Percentiles rank a stretch among this genome's conserved stretches.
phyloP scores from a whole-genome alignment of 2,797 vertebrate genomes.

The Choloepus didactylus region DNA sequence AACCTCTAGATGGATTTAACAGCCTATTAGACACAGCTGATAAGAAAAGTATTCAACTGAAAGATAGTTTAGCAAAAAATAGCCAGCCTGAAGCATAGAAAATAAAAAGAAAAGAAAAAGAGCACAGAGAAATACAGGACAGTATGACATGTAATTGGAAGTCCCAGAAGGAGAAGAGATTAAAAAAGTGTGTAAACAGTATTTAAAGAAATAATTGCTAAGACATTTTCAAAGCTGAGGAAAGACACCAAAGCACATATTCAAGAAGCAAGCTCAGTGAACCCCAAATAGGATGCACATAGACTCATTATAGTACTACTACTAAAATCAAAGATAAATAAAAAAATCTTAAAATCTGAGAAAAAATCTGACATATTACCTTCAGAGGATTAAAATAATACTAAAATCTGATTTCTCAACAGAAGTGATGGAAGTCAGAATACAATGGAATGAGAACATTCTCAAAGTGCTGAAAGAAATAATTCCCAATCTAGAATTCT shows the following conservation, averaged over 20 bases:
- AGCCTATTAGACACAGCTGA: slow-evolving; percentile 3
- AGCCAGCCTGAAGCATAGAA: not conserved
- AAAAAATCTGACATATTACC: not conserved
- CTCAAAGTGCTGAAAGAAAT: not conserved
- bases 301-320: not conserved
- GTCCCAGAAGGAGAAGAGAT: not conserved
- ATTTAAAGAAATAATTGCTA: slow-evolving; percentile 20
- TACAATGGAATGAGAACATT: not conserved
- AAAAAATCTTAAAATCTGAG: not conserved
- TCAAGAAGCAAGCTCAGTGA: not conserved
- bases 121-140: not conserved
- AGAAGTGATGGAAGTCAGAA: not conserved
- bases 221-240: not conserved
- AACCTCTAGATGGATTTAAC: not conserved
- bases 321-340: slow-evolving; percentile 1
- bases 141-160: not conserved
- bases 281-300: not conserved
- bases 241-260: not conserved
- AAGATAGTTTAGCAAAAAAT: not conserved
- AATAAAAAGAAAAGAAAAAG: not conserved
- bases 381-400: not conserved
- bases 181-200: not conserved
- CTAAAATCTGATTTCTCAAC: not conserved
- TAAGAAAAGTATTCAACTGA: not conserved
- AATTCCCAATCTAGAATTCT: not conserved